These are phyloP conservation scores for Rhagium mordax DNA, from an alignment of 2,888 invertebrate species.

Conservation along the genomic window DNA sequence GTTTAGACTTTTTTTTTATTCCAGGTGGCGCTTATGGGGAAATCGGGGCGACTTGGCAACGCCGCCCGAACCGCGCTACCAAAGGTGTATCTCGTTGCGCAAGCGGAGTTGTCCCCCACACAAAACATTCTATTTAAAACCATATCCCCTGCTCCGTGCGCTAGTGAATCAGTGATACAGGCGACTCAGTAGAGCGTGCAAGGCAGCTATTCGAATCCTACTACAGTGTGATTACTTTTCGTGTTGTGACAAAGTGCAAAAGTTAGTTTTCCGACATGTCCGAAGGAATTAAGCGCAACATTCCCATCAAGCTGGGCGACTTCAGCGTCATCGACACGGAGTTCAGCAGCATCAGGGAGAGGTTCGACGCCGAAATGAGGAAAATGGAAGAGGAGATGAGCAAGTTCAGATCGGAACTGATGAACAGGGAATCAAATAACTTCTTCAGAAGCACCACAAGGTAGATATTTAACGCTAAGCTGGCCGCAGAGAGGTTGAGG, in stretches of 20 bases:
- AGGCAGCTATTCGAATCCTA: slow-evolving; percentile 18
- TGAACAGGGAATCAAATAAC: slow-evolving; percentile 93
- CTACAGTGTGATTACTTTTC: slow-evolving; percentile 11
- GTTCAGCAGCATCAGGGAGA: slow-evolving; percentile 95
- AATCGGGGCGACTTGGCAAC: slow-evolving; percentile 1
- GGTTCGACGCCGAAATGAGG: slow-evolving; percentile 97
- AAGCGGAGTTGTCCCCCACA: slow-evolving; percentile 59
- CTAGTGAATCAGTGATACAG: slow-evolving; percentile 29
- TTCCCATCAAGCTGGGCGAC: slow-evolving; percentile 94
- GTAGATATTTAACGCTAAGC: slow-evolving; percentile 71
- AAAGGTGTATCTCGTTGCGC: slow-evolving; percentile 56
- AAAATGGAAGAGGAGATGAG: slow-evolving; percentile 99
- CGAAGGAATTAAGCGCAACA: slow-evolving; percentile 85
- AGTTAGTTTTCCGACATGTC: slow-evolving; percentile 74
- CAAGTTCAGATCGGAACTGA: slow-evolving; percentile 92
- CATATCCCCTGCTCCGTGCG: slow-evolving; percentile 54
- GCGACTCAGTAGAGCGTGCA: slow-evolving; percentile 14
- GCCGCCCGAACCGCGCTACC: background rate
- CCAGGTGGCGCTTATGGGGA: background rate
- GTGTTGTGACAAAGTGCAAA: slow-evolving; percentile 20
- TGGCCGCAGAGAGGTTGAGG: slow-evolving; percentile 20
- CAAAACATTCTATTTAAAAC: slow-evolving; percentile 64
- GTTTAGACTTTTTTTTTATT: too few species aligned
- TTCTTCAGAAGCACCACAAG: slow-evolving; percentile 93
- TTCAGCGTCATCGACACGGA: slow-evolving; percentile 97